Base-by-base conservation (phyloP, 2,888 invertebrate species). In the Tetragonisca angustula region DNA sequence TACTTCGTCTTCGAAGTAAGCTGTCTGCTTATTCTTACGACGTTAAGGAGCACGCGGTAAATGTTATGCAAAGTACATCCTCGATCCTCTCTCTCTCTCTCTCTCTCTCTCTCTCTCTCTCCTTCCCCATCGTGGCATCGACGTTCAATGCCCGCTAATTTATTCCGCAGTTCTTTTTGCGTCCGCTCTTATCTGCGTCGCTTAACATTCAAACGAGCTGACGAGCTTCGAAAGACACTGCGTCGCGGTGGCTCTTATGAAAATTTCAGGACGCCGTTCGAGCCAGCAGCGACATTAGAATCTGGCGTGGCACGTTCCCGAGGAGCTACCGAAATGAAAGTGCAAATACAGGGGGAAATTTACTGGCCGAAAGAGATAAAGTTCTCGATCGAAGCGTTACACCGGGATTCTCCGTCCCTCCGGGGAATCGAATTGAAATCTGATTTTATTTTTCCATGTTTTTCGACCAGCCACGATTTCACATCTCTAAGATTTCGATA, bases 11-110 rank as follows among this genome's bases (percentile, higher is more conserved):
- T 88, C 85, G 80, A 76, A 84, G 84, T 27, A 89, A 87, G 88
- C 88, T 84, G 84, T 88, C 84, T 78, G 82, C 79, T 89, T 89
- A 89, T 88, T 89, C 87, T 89, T 88, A 87, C 81, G 80, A 68
- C 59, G 75, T 74, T 70, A 78, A 83, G 86, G 70, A 87, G 82
- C 76, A 78, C 67, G 67, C 54, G 72, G 79, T 36, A 71, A 83
- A 81, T 82, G 84, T 88, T 89, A 89, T 89, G 89, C 88, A 89
- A 88, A 89, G 84, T 61, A 27, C 56, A 62, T 73, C 69, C 54
- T 43, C 43, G 43, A 43, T 43, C 43, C 43, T 36, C 36, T 36
- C 36, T 36, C 36, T 36, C 36, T 36, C 36, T 36, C 36, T 36
- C 36, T 36, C 43, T 43, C 9, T 43, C 43, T 43, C 43, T 32